Evolutionary conservation across 2,888 invertebrate genomes (phyloP), one percentile per base, ranked within the genome.

Genomic region (Drosophila quinaria): DNA sequence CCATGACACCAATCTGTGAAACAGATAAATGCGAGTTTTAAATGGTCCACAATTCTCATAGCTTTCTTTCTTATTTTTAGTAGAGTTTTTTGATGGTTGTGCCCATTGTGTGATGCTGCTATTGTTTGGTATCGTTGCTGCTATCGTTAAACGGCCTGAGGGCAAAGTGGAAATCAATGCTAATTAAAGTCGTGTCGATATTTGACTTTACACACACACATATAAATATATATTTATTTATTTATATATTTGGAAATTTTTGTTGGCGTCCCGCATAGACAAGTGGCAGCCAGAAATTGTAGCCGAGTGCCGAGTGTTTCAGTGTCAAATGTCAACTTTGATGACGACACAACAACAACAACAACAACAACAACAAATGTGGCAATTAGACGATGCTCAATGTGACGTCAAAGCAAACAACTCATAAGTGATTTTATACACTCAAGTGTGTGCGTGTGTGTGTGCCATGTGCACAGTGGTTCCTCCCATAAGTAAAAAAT

Each of bases 281-380:
- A 64, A 63, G 61, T 63, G 71, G 49, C 67, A 70, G 67, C 37
- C 51, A 47, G 65, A 65, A 64, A 81, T 61, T 61, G 65, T 65
- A 69, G 47, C 55, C 52, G 66, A 66, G 67, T 62, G 69, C 41
- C 59, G 46, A 63, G 22, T 59, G 65, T 58, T 66, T 51, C 73
- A 81, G 85, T 86, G 86, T 87, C 86, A 85, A 85, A 81, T 85
- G 86, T 86, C 83, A 85, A 73, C 78, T 69, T 77, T 56, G 73
- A 73, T 71, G 81, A 72, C 75, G 81, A 74, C 70, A 76, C 74
- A 58, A 69, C 60, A 69, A 58, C 54, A 60, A 47, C 62, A 55
- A 76, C 74, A 58, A 69, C 60, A 69, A 58, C 54, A 60, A 47
- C 62, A 55, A 41, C 66, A 69, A 74, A 70, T 84, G 84, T 79